Conservation (phyloP, 2,113 vertebrate species). For the Gobio gobio region DNA sequence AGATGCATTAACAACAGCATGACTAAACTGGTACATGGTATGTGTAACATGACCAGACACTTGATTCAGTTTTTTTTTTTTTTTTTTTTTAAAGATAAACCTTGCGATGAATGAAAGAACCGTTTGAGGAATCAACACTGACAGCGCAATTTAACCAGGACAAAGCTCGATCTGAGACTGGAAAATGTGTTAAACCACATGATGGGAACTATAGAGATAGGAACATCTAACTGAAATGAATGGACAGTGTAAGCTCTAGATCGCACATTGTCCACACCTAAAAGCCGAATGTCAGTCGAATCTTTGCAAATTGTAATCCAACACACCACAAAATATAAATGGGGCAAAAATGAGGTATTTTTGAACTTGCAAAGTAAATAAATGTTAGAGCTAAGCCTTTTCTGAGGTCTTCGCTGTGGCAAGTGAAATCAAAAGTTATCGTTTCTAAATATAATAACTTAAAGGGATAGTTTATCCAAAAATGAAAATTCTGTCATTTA, state of each 20-base stretch:
- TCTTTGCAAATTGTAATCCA: background rate
- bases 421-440: background rate
- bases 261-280: background rate
- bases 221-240: conserved; percentile 9
- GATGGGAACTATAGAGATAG: no score
- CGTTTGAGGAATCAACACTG: background rate
- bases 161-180: background rate
- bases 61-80: background rate
- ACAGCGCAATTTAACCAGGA: background rate
- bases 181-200: background rate
- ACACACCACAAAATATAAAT: background rate
- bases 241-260: background rate
- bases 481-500: no score
- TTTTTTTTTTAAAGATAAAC: background rate
- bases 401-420: background rate
- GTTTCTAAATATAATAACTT: background rate
- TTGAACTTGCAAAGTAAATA: background rate
- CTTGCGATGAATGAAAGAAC: background rate
- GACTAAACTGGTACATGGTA: background rate
- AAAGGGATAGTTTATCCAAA: background rate
- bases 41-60: background rate
- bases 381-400: background rate
- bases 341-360: background rate
- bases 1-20: background rate
- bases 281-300: background rate